Conservation (phyloP, 2,888 invertebrate genomes). For the Hirtodrosophila alboralis region DNA sequence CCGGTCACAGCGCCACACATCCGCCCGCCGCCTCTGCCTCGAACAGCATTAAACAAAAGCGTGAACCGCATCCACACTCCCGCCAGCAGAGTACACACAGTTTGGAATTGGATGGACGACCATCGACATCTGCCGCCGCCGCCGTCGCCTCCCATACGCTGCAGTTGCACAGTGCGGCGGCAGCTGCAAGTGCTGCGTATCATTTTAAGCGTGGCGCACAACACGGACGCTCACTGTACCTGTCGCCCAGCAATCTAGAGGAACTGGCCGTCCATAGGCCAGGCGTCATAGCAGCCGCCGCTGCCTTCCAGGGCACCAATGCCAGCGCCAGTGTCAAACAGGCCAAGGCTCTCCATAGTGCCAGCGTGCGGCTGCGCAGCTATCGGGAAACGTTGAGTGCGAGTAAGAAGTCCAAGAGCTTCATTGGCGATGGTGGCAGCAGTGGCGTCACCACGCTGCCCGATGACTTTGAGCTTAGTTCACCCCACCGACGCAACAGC, state of each 20-base stretch:
- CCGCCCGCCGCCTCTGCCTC: conserved; percentile 66
- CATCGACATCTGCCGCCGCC: conserved; percentile 72
- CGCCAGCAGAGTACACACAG: conserved; percentile 84
- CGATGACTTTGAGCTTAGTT: conserved; percentile 83
- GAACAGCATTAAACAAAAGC: conserved; percentile 80
- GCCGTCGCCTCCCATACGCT: conserved; percentile 67
- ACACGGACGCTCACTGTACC: conserved; percentile 83
- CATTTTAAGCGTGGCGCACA: conserved; percentile 84
- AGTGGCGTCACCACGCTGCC: too few species aligned
- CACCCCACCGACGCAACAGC: conserved; percentile 84
- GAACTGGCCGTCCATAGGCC: conserved; percentile 83
- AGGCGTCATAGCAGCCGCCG: conserved; percentile 81
- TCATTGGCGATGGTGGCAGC: conserved; percentile 82
- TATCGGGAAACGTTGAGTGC: conserved; percentile 83
- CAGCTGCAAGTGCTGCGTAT: conserved; percentile 80
- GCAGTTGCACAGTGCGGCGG: conserved; percentile 81
- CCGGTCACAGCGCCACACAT: conserved; percentile 72
- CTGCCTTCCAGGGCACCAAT: conserved; percentile 83
- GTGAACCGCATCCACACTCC: conserved; percentile 78
- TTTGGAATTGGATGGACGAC: conserved; percentile 82
- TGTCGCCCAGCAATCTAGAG: conserved; percentile 84
- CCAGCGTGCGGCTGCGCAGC: conserved; percentile 83
- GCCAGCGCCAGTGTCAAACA: conserved; percentile 83
- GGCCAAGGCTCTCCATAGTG: conserved; percentile 83
- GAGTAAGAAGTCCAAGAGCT: conserved; percentile 84